Evolutionary conservation across 2,888 invertebrate species (phyloP).

Genomic region (Habroteleia sp.): DNA sequence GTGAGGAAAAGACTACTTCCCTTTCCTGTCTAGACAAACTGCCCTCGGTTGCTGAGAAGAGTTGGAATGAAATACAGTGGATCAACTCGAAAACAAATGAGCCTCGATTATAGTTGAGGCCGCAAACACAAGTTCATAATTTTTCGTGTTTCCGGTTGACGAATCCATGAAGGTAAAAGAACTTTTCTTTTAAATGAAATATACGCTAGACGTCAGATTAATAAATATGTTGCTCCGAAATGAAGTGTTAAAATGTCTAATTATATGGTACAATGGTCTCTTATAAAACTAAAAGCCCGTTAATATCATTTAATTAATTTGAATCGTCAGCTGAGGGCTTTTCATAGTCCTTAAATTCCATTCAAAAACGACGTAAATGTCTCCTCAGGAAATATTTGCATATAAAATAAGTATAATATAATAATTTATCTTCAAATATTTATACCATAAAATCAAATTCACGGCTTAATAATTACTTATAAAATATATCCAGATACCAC

Average conservation of each 20-base stretch:
- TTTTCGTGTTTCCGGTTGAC: conserved; percentile 42
- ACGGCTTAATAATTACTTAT: too few species aligned
- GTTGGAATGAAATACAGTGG: conserved; percentile 61
- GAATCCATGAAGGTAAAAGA: conserved; percentile 17
- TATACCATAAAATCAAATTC: too few species aligned
- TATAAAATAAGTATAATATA: background rate
- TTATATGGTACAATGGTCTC: conserved; percentile 26
- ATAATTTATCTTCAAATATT: background rate
- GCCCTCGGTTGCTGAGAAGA: conserved; percentile 62
- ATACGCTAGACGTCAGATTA: conserved; percentile 8
- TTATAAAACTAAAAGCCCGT: conserved; percentile 9
- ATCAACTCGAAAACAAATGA: conserved; percentile 65
- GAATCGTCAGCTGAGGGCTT: background rate
- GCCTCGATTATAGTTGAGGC: conserved; percentile 55
- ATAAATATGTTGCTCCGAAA: conserved; percentile 23
- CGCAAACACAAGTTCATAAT: conserved; percentile 56
- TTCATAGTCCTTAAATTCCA: conserved; percentile 2
- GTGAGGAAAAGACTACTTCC: conserved; percentile 68
- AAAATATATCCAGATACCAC: too few species aligned
- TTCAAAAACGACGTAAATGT: conserved; percentile 10
- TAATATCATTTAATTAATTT: conserved; percentile 27
- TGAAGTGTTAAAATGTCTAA: conserved; percentile 37
- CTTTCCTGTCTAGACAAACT: conserved; percentile 74
- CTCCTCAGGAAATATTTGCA: conserved; percentile 1
- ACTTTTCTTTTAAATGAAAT: conserved; percentile 44